Evolutionary conservation across 37 sponge, comb jelly and placozoan species (phyloP).

Genomic region (Haliclona indistincta): DNA sequence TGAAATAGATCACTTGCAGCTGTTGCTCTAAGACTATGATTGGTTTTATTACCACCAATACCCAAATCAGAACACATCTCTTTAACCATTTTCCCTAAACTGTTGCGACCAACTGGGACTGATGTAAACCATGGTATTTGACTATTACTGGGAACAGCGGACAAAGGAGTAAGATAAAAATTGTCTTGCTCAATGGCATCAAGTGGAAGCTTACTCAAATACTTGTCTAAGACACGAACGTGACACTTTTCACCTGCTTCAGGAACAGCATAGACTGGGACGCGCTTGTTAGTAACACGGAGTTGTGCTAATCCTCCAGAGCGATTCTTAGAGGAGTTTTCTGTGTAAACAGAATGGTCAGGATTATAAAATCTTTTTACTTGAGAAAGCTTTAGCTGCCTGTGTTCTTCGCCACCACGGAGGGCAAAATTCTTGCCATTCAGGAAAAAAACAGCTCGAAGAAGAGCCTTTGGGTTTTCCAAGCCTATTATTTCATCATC

Average conservation of each 20-base stretch:
- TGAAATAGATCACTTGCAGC: too few relatives aligned
- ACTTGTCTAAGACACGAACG: slow-evolving; percentile 15
- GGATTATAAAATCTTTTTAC: not conserved
- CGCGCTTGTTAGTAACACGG: too few relatives aligned
- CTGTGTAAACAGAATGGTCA: slow-evolving; percentile 18
- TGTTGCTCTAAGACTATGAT: too few relatives aligned
- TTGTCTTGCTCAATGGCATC: slow-evolving; percentile 1
- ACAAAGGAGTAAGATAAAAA: slow-evolving; percentile 12
- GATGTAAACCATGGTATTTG: slow-evolving; percentile 8
- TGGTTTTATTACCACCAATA: slow-evolving; percentile 6
- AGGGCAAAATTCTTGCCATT: slow-evolving; percentile 23
- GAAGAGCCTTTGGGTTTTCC: not conserved
- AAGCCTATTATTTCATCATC: not conserved
- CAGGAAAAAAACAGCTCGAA: slow-evolving; percentile 16
- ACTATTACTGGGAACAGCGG: not conserved
- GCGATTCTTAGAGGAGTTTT: slow-evolving; percentile 22
- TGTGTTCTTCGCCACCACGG: slow-evolving; percentile 16
- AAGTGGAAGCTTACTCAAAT: slow-evolving; percentile 10
- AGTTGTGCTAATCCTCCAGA: slow-evolving; percentile 7
- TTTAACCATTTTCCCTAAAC: slow-evolving; percentile 13
- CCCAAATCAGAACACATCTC: slow-evolving; percentile 21
- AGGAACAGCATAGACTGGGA: too few relatives aligned
- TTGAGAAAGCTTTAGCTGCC: slow-evolving; percentile 20
- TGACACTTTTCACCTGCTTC: slow-evolving; percentile 23
- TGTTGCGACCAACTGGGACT: slow-evolving; percentile 25